A percentile compares a stretch with the other conserved stretches of the same genome.
phyloP scores from a whole-genome alignment of 2,113 vertebrate species.

The Chaetodon auriga region DNA sequence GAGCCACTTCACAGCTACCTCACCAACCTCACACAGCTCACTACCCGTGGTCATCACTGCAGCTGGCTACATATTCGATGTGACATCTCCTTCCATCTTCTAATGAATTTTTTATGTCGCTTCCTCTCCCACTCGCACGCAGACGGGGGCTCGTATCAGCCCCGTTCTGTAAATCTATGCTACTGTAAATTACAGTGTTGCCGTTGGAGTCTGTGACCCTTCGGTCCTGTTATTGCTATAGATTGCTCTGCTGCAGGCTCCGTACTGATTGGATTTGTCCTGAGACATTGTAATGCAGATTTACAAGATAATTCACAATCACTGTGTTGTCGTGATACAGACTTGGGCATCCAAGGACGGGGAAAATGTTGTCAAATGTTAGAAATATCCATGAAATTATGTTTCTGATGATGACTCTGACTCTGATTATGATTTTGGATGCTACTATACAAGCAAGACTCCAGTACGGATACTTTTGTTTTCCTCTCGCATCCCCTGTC shows the following conservation, averaged over 20 bases:
- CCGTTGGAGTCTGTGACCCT: constrained; percentile 38
- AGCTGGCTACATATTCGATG: constrained; percentile 80
- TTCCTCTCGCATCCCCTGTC: not conserved
- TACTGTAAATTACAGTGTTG: constrained; percentile 49
- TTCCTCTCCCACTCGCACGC: constrained; percentile 67
- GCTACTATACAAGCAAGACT: not conserved
- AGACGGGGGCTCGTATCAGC: constrained; percentile 41
- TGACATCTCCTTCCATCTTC: constrained; percentile 85
- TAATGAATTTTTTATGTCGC: constrained; percentile 85
- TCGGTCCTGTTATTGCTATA: not conserved
- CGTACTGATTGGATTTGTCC: constrained; percentile 17
- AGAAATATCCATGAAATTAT: constrained; percentile 33
- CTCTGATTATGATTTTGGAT: not conserved
- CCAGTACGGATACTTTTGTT: not conserved
- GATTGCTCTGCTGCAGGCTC: not conserved
- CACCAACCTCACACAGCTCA: constrained; percentile 64
- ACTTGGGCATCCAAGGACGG: not conserved
- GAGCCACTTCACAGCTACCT: constrained; percentile 48
- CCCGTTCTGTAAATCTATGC: constrained; percentile 46
- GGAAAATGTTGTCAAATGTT: not conserved
- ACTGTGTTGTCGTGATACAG: not conserved
- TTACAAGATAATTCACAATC: not conserved
- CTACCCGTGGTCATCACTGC: constrained; percentile 73
- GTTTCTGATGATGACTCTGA: constrained; percentile 11
- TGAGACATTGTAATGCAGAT: not conserved